These are phyloP conservation scores for Amblyteles armatorius DNA, from an alignment of 2,888 invertebrate species.

Conservation along the genomic window DNA sequence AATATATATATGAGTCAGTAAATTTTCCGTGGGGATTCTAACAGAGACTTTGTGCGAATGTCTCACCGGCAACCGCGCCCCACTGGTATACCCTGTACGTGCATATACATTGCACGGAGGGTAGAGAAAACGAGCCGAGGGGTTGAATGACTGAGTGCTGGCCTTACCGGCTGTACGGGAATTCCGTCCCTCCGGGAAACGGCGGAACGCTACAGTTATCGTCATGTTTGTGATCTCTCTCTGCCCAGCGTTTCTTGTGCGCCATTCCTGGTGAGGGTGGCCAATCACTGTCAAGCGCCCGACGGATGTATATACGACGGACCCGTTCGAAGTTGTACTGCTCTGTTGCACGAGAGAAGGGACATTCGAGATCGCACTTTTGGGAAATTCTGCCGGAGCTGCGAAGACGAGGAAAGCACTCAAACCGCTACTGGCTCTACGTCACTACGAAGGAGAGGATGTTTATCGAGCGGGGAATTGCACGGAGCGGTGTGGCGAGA, in stretches of 20 bases:
- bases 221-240: neutral
- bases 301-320: neutral
- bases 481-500: neutral
- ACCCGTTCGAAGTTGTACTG: neutral
- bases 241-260: neutral
- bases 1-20: neutral
- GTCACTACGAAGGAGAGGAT: constrained; percentile 5
- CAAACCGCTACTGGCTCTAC: constrained; percentile 6
- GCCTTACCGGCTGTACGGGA: constrained; percentile 3
- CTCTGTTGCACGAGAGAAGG: neutral
- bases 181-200: neutral
- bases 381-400: constrained; percentile 72
- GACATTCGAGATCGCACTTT: constrained; percentile 61
- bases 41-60: constrained; percentile 27
- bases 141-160: constrained; percentile 52
- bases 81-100: neutral
- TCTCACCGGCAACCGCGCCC: constrained; percentile 25
- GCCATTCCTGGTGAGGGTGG: neutral
- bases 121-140: constrained; percentile 38
- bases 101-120: constrained; percentile 14
- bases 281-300: neutral
- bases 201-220: constrained; percentile 10
- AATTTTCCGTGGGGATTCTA: constrained; percentile 22
- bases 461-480: neutral
- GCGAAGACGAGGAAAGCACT: constrained; percentile 5